Base-by-base conservation (phyloP, 2,888 invertebrate genomes). In the Prenolepis imparis region DNA sequence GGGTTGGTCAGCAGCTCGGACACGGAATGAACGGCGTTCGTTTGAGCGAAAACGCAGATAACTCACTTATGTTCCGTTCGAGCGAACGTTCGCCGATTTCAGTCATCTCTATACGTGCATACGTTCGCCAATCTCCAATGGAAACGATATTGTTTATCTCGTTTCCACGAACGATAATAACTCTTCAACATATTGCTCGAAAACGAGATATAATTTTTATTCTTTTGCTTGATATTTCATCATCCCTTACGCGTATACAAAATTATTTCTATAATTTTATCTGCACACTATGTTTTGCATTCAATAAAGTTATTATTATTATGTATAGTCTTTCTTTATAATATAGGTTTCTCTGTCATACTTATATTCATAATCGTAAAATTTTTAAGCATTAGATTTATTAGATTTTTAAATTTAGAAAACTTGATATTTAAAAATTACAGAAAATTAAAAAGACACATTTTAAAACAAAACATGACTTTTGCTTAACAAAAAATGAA, bases 11-110 rank as follows among this genome's bases (percentile, higher is more conserved):
- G 83, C 80, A 64, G 73, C 32, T 78, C 61, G 85, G 73, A 84
- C 86, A 82, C 75, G 78, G 85, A 87, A 86, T 84, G 88, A 86
- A 77, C 86, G 82, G 36, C 73, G 85, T 68, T 82, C 85, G 80
- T 72, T 88, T 83, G 82, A 86, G 83, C 85, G 82, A 78, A 82
- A 86, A 84, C 82, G 67, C 44, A 80, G 78, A 87, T 89, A 90
- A 91, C 84, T 88, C 86, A 87, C 83, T 86, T 89, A 85, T 59
- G 67, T 70, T 59, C 24, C 74, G 80, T 82, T 82, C 73, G 41
- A 67, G 48, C 77, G 70, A 67, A 15, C 41, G 44, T 28, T 55
- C 80, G 73, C 36, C 72, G 63, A 74, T 74, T 72, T 73, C 63
- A 48, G n/a, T 32, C 61, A n/a, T 39, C 15, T 52, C 6, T 48